A percentile compares a stretch with the other conserved stretches of the same genome.
These are phyloP conservation scores for Oryzias melastigma DNA, from an alignment of 2,113 vertebrate species.

Conservation along the genomic window DNA sequence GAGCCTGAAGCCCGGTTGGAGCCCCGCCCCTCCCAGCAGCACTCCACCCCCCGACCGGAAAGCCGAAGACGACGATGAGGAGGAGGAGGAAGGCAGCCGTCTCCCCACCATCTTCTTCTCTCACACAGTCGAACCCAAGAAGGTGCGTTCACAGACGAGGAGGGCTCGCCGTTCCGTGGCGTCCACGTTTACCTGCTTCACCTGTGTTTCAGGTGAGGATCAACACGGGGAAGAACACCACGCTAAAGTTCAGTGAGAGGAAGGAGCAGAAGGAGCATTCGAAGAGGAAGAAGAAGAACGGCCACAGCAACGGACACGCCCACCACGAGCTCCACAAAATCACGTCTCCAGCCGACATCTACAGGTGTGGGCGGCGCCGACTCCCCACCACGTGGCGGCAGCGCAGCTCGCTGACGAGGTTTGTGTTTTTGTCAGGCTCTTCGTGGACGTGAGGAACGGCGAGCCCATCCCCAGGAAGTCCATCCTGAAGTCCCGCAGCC, in stretches of 20 bases:
- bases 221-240: constrained; percentile 97
- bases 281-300: constrained; percentile 90
- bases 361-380: constrained; percentile 77
- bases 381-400: not conserved
- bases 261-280: constrained; percentile 88
- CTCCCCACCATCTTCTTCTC: constrained; percentile 94
- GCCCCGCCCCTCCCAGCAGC: constrained; percentile 17
- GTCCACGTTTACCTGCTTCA: not conserved
- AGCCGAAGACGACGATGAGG: constrained; percentile 62
- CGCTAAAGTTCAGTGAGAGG: constrained; percentile 92
- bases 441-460: constrained; percentile 95
- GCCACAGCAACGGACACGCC: constrained; percentile 80
- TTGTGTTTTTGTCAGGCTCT: constrained; percentile 76
- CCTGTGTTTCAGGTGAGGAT: constrained; percentile 86
- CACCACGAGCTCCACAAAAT: constrained; percentile 85
- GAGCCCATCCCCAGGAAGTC: constrained; percentile 90
- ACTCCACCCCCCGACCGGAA: constrained; percentile 22
- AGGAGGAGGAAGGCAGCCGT: constrained; percentile 61
- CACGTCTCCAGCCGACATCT: constrained; percentile 89
- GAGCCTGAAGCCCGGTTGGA: constrained; percentile 50
- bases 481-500: constrained; percentile 94
- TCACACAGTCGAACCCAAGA: constrained; percentile 94
- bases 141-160: constrained; percentile 67
- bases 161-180: too few species aligned
- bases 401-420: not conserved